Evolutionary conservation across 2,888 invertebrate genomes (phyloP), one percentile per base, ranked within the genome.

Genomic region (Bombylius discolor): DNA sequence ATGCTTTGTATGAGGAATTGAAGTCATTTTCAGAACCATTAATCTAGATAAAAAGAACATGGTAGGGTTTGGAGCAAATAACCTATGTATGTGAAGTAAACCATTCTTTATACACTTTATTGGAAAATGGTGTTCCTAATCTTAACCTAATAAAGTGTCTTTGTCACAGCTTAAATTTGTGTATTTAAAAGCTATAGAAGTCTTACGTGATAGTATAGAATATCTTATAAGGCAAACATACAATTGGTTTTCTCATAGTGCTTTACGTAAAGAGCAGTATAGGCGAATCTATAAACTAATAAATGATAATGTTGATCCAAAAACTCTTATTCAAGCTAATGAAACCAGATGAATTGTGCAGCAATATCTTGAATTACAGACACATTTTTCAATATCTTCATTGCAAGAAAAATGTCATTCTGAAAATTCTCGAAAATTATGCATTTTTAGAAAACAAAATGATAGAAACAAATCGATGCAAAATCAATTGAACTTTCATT

Each of bases 351-450:
- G 39, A 5, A 42, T 53, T 39, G 42, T 53, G 2, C 23, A 33
- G 1, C 36, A 47, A 5, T 53, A 8, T 46, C 13, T 53, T 12
- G 47, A 53, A 32, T 36, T 53, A 13, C n/a, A 36, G 23, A 53
- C 39, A 9, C 14, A 39, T 23, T 53, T 53, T 39, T 33, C 33
- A 12, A 53, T 47, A 6, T 34, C 5, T 36, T 7, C n/a, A 13
- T 32, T 49, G n/a, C 8, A 13, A 13, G 49, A 64, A 13, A 60
- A 60, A 57, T 62, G 48, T 13, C 39, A 53, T 47, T 31, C 53
- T 23, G n/a, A n/a, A n/a, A n/a, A n/a, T n/a, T n/a, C n/a, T n/a
- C n/a, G n/a, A n/a, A n/a, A n/a, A n/a, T n/a, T n/a, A n/a, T n/a
- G n/a, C n/a, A n/a, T n/a, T n/a, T n/a, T n/a, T n/a, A n/a, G n/a